Evolutionary conservation across 2,888 invertebrate genomes (phyloP), one percentile per base, ranked within the genome.

Genomic region (Calameuta filiformis): DNA sequence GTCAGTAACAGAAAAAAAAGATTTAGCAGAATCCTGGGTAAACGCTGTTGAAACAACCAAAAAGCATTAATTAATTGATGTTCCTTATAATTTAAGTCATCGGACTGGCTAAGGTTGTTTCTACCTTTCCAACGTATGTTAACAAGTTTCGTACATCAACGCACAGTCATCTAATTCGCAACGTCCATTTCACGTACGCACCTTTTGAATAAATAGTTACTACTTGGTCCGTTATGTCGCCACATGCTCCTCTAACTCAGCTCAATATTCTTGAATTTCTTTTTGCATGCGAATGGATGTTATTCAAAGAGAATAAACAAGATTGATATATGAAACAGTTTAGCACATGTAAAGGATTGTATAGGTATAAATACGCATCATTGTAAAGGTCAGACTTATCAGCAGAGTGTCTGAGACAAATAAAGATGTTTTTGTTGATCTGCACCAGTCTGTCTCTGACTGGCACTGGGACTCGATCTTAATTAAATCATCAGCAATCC

Each of bases 1-100:
- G 90, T 94, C 93, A 71, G 91, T 95, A 0, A 89, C 90, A 0
- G 97, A 97, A 90, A 93, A 97, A 75, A 96, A 96, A 91, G 84
- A 87, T 9, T 89, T 95, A 3, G 92, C 95, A 0, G 94, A 95
- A 87, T 93, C 94, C 68, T 96, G 96, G 96, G 89, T 93, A 23
- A 88, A 90, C 33, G 93, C 92, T 12, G 94, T 94, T 0, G 92
- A 92, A 82, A 90, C 91, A n/a, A 91, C 92, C 3, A 92, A 93
- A 9, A 92, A 94, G 79, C 94, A 94, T 83, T 91, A 96, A 31
- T 31, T 31, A 31, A 31, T 12, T 12, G 12, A 37, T 4, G 4
- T 37, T 37, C 4, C 12, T 37, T 15, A 37, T 12, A 4, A 37
- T 37, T 15, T 15, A 40, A 40, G 2, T 56, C 56, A 2, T 23